A percentile compares a stretch with the other conserved stretches of the same genome.
These are phyloP conservation scores for Muscicapa adusta DNA, from an alignment of 2,113 vertebrate species.

Conservation along the genomic window DNA sequence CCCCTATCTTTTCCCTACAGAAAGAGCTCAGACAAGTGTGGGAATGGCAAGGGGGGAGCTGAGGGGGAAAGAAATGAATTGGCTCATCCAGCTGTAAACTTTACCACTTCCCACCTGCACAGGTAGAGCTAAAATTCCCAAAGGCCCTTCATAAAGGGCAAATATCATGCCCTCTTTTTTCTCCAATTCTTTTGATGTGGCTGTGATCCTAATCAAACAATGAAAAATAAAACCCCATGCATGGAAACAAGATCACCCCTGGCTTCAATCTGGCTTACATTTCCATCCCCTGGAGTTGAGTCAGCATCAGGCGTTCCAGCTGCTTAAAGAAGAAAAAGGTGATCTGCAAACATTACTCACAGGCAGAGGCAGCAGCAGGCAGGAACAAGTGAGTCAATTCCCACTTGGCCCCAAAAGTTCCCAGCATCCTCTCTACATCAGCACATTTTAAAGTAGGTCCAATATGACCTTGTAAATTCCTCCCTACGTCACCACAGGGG, in stretches of 20 bases:
- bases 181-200: background rate
- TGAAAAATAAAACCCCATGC: slow-evolving; percentile 10
- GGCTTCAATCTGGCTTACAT: slow-evolving; percentile 32
- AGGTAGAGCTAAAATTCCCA: background rate
- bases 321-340: slow-evolving; percentile 41
- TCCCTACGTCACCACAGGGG: background rate
- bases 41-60: background rate
- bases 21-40: background rate
- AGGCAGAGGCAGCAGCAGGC: slow-evolving; percentile 8
- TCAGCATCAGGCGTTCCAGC: slow-evolving; percentile 31
- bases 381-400: slow-evolving; percentile 55
- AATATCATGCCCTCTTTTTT: background rate
- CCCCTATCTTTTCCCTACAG: slow-evolving; percentile 5
- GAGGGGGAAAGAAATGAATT: background rate
- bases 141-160: background rate
- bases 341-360: slow-evolving; percentile 44
- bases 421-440: background rate
- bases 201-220: slow-evolving; percentile 10
- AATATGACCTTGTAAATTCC: slow-evolving; percentile 34
- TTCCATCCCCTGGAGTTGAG: slow-evolving; percentile 34
- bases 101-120: background rate
- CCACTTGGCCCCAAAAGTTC: slow-evolving; percentile 4
- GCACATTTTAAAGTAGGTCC: slow-evolving; percentile 29
- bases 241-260: slow-evolving; percentile 37
- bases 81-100: background rate